These are phyloP conservation scores for Lydus trimaculatus DNA, from an alignment of 2,888 invertebrate species.

Conservation along the genomic window DNA sequence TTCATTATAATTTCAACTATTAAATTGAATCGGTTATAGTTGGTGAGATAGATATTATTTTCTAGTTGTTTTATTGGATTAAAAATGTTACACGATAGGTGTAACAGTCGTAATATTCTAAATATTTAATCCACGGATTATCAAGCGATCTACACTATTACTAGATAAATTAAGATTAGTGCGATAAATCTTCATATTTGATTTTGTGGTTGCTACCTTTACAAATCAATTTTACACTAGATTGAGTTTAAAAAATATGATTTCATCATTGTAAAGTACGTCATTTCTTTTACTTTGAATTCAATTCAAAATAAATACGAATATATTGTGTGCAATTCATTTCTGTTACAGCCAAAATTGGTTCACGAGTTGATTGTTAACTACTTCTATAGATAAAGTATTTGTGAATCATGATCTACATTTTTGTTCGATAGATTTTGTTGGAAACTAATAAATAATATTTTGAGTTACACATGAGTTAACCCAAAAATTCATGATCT, in stretches of 20 bases:
- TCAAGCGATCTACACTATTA: not conserved
- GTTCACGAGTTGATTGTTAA: not conserved
- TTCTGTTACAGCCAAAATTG: no score
- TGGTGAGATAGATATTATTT: not conserved
- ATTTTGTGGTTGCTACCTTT: no score
- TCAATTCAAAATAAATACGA: not conserved
- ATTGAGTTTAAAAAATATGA: not conserved
- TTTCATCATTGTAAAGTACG: not conserved
- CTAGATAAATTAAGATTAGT: not conserved
- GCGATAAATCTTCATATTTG: not conserved
- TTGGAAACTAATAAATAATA: no score
- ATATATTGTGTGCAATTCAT: no score
- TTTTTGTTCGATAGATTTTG: not conserved
- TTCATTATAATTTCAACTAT: slow-evolving; percentile 47
- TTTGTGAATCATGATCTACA: no score
- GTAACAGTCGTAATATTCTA: not conserved
- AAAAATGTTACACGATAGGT: not conserved
- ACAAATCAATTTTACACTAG: not conserved
- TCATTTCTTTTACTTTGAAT: not conserved
- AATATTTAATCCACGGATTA: not conserved
- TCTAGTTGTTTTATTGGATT: not conserved
- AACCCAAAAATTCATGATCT: no score
- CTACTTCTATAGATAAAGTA: no score
- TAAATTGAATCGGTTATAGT: slow-evolving; percentile 29
- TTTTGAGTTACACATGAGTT: no score